These are phyloP conservation scores for Ammodytes dubius DNA, from an alignment of 2,113 vertebrate genomes.

Conservation along the genomic window DNA sequence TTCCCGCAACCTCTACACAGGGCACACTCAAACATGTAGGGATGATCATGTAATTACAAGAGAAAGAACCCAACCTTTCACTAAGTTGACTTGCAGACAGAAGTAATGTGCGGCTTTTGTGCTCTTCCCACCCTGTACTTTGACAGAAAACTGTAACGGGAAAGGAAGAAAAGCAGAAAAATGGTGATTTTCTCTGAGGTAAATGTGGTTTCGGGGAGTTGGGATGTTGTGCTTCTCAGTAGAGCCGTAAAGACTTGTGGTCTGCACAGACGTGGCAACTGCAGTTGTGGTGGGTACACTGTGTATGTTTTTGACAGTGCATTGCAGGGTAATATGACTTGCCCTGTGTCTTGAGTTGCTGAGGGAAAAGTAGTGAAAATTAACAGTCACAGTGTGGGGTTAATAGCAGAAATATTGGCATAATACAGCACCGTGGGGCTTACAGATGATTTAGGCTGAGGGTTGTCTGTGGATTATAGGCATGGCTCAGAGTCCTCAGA, in stretches of 20 bases:
- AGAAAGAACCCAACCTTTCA: constrained; percentile 20
- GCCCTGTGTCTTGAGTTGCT: constrained; percentile 40
- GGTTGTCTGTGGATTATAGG: constrained; percentile 45
- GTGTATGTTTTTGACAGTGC: constrained; percentile 56
- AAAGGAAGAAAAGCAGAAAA: constrained; percentile 28
- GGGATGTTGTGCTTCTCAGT: constrained; percentile 53
- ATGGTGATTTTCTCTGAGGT: constrained; percentile 42
- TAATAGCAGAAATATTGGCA: constrained; percentile 32
- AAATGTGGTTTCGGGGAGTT: constrained; percentile 49
- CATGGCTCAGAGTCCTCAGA: constrained; percentile 56
- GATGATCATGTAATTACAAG: constrained; percentile 28
- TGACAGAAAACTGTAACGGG: constrained; percentile 13
- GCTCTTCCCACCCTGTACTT: constrained; percentile 27
- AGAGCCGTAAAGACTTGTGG: constrained; percentile 62
- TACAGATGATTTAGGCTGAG: constrained; percentile 30
- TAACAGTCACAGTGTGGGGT: constrained; percentile 12
- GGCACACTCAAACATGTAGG: constrained; percentile 22
- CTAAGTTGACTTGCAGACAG: constrained; percentile 28
- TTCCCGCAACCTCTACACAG: constrained; percentile 16
- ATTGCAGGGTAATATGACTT: constrained; percentile 40
- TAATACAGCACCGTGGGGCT: constrained; percentile 9
- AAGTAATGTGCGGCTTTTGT: constrained; percentile 3
- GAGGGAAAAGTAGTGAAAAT: constrained; percentile 21
- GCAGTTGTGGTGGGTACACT: constrained; percentile 55
- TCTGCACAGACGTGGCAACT: constrained; percentile 62